Percentiles rank a stretch among this genome's conserved stretches.
These are phyloP conservation scores for Ellobium chinense DNA, from an alignment of 2,888 invertebrate genomes.

Conservation along the genomic window DNA sequence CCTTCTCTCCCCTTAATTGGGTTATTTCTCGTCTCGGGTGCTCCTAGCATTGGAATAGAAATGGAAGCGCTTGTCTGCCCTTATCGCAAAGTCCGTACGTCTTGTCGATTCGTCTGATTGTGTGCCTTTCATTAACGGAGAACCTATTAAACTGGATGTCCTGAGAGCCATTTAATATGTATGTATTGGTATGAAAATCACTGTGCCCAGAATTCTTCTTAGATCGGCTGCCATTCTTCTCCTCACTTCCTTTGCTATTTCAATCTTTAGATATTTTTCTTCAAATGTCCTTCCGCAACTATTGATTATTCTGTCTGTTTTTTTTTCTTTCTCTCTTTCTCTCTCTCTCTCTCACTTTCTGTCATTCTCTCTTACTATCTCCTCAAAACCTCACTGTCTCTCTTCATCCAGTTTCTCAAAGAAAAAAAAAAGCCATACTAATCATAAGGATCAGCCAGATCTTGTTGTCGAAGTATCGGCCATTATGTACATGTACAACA, in stretches of 20 bases:
- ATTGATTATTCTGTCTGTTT: neutral
- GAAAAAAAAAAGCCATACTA: too few species aligned
- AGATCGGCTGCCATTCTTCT: too few species aligned
- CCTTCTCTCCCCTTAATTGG: constrained; percentile 2
- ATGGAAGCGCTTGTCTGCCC: neutral
- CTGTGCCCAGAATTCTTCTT: too few species aligned
- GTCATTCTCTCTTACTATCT: neutral
- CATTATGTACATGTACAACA: too few species aligned
- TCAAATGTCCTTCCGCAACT: neutral
- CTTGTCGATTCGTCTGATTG: too few species aligned
- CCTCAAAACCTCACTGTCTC: neutral
- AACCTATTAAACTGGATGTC: too few species aligned
- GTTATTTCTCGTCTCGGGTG: constrained; percentile 20
- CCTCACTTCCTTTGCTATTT: neutral
- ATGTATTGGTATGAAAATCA: too few species aligned
- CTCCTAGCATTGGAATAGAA: neutral
- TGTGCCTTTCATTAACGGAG: too few species aligned
- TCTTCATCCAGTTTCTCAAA: neutral
- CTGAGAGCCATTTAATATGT: too few species aligned
- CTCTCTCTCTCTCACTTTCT: neutral
- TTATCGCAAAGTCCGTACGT: constrained; percentile 8
- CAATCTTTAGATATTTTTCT: neutral
- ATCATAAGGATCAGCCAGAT: too few species aligned
- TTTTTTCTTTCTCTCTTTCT: neutral
- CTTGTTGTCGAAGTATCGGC: too few species aligned